These are phyloP conservation scores for Dryocosmus kuriphilus DNA, from an alignment of 2,888 invertebrate genomes.

Conservation along the genomic window DNA sequence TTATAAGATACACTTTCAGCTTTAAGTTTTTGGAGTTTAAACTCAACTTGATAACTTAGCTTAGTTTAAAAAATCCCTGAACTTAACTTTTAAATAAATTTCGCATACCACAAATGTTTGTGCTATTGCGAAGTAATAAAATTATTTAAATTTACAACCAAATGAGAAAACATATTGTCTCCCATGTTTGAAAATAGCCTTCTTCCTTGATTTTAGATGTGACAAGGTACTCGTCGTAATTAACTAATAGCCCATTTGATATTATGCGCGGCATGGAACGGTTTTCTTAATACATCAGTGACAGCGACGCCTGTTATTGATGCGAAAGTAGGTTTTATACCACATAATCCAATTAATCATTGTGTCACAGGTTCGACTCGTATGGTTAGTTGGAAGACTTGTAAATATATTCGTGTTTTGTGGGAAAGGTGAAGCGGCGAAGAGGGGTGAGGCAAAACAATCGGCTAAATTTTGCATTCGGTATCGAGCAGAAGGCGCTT, in stretches of 20 bases:
- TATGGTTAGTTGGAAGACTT: not conserved
- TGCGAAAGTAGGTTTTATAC: conserved; percentile 9
- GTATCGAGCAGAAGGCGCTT: conserved; percentile 52
- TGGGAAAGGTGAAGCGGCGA: not conserved
- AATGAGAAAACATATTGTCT: not conserved
- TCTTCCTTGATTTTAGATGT: conserved; percentile 43
- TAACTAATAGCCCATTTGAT: conserved; percentile 62
- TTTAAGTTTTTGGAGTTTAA: too few relatives aligned
- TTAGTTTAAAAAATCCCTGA: too few relatives aligned
- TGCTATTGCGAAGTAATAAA: too few relatives aligned
- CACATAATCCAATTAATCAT: conserved; percentile 30
- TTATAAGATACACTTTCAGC: too few relatives aligned
- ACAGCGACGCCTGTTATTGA: conserved; percentile 28
- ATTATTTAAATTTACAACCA: not conserved
- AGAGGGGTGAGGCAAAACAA: not conserved
- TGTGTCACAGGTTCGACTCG: conserved; percentile 17
- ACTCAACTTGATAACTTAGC: too few relatives aligned
- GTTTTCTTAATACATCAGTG: conserved; percentile 28
- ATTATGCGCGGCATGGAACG: conserved; percentile 38
- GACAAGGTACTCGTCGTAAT: conserved; percentile 53
- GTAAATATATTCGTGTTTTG: conserved; percentile 1
- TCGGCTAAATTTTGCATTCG: conserved; percentile 46
- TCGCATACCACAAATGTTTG: too few relatives aligned
- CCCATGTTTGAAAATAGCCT: not conserved
- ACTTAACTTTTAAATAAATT: too few relatives aligned